A percentile compares a stretch with the other conserved stretches of the same genome.
These are phyloP conservation scores for Drosophila borealis DNA, from an alignment of 2,888 invertebrate genomes.

Conservation along the genomic window DNA sequence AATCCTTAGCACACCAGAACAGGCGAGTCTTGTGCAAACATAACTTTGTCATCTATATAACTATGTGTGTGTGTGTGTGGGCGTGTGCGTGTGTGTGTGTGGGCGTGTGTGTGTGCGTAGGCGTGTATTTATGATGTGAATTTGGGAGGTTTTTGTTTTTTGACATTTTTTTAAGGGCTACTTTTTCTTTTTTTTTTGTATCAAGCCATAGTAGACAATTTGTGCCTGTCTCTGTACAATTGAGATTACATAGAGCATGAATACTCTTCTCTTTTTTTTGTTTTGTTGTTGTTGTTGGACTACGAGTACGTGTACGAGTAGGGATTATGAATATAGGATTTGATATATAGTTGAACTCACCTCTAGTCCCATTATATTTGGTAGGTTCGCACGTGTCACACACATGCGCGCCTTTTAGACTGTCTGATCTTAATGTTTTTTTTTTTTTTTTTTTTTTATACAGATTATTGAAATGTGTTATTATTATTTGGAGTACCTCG, in stretches of 20 bases:
- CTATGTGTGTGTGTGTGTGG: background rate
- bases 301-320: slow-evolving; percentile 43
- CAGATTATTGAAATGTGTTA: slow-evolving; percentile 71
- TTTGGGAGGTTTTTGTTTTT: background rate
- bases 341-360: slow-evolving; percentile 45
- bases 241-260: slow-evolving; percentile 16
- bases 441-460: slow-evolving; percentile 45
- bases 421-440: slow-evolving; percentile 38
- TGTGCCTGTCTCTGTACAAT: slow-evolving; percentile 46
- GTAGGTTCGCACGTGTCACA: slow-evolving; percentile 36
- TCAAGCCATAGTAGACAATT: slow-evolving; percentile 29
- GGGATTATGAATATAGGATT: slow-evolving; percentile 9
- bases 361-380: slow-evolving; percentile 35
- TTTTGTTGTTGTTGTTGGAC: slow-evolving; percentile 14
- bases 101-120: background rate
- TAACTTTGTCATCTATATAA: slow-evolving; percentile 3
- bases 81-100: slow-evolving; percentile 1
- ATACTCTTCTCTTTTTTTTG: slow-evolving; percentile 10
- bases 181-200: slow-evolving; percentile 2
- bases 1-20: slow-evolving; percentile 9
- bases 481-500: slow-evolving; percentile 76
- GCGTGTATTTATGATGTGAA: slow-evolving; percentile 10
- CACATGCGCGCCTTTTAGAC: slow-evolving; percentile 42
- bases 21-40: slow-evolving; percentile 13
- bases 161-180: background rate